Evolutionary conservation across 2,888 invertebrate genomes (phyloP).

Genomic region (Capitulum mitella): DNA sequence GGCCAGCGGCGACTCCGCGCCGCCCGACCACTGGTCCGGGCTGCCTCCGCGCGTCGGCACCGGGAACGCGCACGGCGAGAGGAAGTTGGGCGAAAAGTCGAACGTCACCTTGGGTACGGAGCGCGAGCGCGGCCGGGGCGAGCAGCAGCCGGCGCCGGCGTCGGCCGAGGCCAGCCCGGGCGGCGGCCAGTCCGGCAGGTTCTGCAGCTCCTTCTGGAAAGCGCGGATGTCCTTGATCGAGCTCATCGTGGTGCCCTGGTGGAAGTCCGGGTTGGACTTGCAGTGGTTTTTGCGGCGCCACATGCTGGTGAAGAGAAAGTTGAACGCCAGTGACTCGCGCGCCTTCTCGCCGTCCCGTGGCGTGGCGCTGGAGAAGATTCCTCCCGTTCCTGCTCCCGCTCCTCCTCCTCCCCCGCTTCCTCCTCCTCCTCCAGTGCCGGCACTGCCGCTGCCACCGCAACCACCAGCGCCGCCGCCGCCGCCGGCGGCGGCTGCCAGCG

Average conservation of each 20-base stretch:
- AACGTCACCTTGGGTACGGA: constrained; percentile 47
- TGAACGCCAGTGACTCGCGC: constrained; percentile 6
- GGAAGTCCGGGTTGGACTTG: constrained; percentile 17
- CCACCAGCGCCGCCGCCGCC: too few relatives aligned
- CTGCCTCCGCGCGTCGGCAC: not conserved
- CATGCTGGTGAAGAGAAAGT: not conserved
- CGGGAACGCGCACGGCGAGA: constrained; percentile 33
- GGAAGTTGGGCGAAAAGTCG: constrained; percentile 31
- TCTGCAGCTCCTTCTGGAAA: constrained; percentile 53
- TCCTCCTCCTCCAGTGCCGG: too few relatives aligned
- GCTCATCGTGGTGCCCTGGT: constrained; percentile 26
- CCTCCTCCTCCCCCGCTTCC: too few relatives aligned
- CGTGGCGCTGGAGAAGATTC: constrained; percentile 37
- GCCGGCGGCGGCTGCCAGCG: constrained; percentile 27
- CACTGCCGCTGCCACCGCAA: too few relatives aligned
- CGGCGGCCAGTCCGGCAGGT: constrained; percentile 47
- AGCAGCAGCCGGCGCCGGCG: constrained; percentile 26
- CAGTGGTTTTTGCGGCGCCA: constrained; percentile 19
- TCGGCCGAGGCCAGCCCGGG: constrained; percentile 39
- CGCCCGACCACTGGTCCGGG: not conserved
- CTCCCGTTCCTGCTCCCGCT: too few relatives aligned
- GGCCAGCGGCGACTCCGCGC: constrained; percentile 1
- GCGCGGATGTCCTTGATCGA: constrained; percentile 49
- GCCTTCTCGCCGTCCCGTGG: constrained; percentile 39
- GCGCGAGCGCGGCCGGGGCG: constrained; percentile 45